Percentiles rank a stretch among this genome's conserved stretches.
These are phyloP conservation scores for Dissostichus mawsoni DNA, from an alignment of 2,113 vertebrate species.

Conservation along the genomic window DNA sequence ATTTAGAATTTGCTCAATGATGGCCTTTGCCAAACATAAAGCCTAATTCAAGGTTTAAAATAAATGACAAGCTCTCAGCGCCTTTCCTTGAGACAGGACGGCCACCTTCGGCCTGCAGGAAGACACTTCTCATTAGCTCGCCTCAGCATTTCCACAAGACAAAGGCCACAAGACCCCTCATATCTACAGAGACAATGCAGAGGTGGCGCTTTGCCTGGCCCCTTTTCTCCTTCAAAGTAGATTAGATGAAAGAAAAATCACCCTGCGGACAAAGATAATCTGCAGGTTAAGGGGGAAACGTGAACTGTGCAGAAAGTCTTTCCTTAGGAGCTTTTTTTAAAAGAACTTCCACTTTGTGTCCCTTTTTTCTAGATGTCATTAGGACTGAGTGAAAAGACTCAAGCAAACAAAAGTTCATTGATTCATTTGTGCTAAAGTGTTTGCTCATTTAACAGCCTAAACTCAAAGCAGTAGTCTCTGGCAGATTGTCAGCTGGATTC, in stretches of 20 bases:
- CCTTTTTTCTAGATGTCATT: conserved; percentile 33
- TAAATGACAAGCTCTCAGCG: conserved; percentile 32
- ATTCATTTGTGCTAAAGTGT: conserved; percentile 42
- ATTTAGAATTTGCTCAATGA: conserved; percentile 19
- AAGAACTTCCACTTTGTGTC: conserved; percentile 5
- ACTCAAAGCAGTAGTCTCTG: background rate
- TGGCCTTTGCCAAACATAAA: conserved; percentile 1
- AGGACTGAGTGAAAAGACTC: conserved; percentile 14
- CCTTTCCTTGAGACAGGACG: conserved; percentile 45
- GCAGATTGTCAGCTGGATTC: conserved; percentile 26
- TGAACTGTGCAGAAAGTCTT: conserved; percentile 50
- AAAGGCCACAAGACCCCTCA: conserved; percentile 64
- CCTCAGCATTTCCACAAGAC: conserved; percentile 72
- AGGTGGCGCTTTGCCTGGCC: conserved; percentile 60
- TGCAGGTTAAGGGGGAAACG: conserved; percentile 47
- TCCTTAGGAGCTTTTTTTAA: conserved; percentile 1
- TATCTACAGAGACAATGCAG: conserved; percentile 70
- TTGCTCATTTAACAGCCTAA: background rate
- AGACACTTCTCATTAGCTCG: conserved; percentile 55
- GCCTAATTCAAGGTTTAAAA: conserved; percentile 35
- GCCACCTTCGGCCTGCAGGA: conserved; percentile 49
- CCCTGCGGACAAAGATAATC: conserved; percentile 39
- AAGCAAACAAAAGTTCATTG: conserved; percentile 37
- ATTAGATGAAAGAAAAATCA: conserved; percentile 69
- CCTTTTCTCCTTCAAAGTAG: conserved; percentile 66